Base-by-base conservation (phyloP, 92 coral and sea anemone genomes). In the Actinostola sp. region DNA sequence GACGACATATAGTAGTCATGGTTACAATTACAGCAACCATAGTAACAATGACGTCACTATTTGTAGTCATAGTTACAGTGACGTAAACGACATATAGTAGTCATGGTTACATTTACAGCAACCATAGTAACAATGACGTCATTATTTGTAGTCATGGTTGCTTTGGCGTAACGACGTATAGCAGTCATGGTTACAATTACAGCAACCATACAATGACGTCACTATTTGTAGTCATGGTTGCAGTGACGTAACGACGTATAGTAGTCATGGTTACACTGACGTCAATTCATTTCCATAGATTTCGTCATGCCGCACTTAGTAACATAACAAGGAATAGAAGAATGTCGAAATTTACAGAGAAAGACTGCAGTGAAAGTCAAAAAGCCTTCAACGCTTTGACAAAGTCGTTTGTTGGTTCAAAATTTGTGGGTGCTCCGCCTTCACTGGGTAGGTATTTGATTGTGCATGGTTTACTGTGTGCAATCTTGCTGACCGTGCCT, bases 271-370 rank as follows among this genome's bases (percentile, higher is more conserved):
- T n/a, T n/a, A n/a, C n/a, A n/a, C n/a, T n/a, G n/a, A n/a, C n/a
- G n/a, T n/a, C n/a, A n/a, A n/a, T n/a, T n/a, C n/a, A 27, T 52
- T 35, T 27, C 59, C 32, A 6, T 25, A 86, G 92, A 52, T 86
- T 86, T 66, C 88, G 92, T 17, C 92, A 86, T 48, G 88, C 88
- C n/a, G 92, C 92, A 11, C 72, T 86, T 23, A 74, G 82, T 4
- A 81, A 76, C 39, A 20, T 86, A 9, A 86, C 92, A 38, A 30
- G 88, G 35, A 78, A 54, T 33, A 82, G 68, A 41, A 79, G 41
- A 13, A 38, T 55, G 43, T 54, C 9, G 2, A 81, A 81, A 63
- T 35, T 70, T 27, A 28, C 29, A 24, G 86, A 81, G 38, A 86
- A 67, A 35, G 72, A 79, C 1, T 67, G 57, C 43, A 70, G 52